Conservation (phyloP, 2,797 vertebrate genomes). For the Malacoctenus gilli region DNA sequence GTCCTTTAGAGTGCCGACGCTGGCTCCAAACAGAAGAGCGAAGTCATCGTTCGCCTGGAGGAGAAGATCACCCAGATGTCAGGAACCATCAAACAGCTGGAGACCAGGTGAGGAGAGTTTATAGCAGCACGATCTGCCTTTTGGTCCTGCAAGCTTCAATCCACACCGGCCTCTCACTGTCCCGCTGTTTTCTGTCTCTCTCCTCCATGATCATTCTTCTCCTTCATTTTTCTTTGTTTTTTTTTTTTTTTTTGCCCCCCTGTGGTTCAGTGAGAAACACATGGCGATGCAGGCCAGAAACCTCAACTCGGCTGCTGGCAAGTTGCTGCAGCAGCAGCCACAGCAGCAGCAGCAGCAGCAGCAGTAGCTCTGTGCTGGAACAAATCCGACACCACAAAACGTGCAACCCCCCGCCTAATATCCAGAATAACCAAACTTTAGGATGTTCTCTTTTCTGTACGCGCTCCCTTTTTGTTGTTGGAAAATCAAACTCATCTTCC, state of each 20-base stretch:
- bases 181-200: conserved; percentile 69
- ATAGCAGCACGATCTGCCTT: not conserved
- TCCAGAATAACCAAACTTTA: conserved; percentile 70
- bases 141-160: not conserved
- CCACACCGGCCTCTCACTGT: conserved; percentile 58
- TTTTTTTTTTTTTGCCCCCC: conserved; percentile 23
- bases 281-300: conserved; percentile 97
- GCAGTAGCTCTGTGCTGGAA: conserved; percentile 71
- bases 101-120: conserved; percentile 87
- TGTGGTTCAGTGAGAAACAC: conserved; percentile 89
- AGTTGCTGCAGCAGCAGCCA: conserved; percentile 92
- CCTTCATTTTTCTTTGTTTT: conserved; percentile 8
- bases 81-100: conserved; percentile 93
- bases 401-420: conserved; percentile 66
- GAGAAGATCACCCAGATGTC: conserved; percentile 98
- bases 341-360: conserved; percentile 88
- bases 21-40: conserved; percentile 93
- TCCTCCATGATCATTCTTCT: conserved; percentile 70
- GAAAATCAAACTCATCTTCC: conserved; percentile 43
- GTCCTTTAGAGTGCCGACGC: conserved; percentile 86
- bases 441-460: conserved; percentile 72
- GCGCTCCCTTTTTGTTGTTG: conserved; percentile 60
- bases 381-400: conserved; percentile 51
- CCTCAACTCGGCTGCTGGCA: conserved; percentile 92
- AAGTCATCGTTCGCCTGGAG: conserved; percentile 91